Base-by-base conservation (phyloP, 2,797 vertebrate species). In the Poeciliopsis paucimaculata region DNA sequence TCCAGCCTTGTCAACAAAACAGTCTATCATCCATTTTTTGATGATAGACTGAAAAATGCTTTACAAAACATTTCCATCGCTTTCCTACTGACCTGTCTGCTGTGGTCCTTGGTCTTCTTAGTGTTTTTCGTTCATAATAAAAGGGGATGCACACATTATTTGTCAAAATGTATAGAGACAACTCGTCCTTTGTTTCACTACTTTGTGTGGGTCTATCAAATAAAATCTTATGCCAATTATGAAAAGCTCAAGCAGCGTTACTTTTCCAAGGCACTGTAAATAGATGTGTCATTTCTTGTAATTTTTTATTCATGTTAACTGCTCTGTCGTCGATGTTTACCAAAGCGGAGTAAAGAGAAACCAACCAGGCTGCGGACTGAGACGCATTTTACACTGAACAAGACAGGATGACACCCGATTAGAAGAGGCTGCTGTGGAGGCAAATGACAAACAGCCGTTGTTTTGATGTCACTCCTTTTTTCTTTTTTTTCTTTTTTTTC, bases 341-440 rank as follows among this genome's bases (percentile, higher is more conserved):
- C 73, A 72, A 74, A 74, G 72, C 36, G 71, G 75, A 82, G 77
- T 75, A 13, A 41, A 23, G 13, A 77, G 75, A 87, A 86, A 88
- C 73, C 53, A 88, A 82, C 81, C 78, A 72, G 83, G 86, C 26
- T 4, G 41, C 23, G 74, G 81, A 85, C 83, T 76, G 80, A 60
- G 47, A 78, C 2, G 84, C 45, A 71, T 90, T 84, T 91, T 82
- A 81, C 91, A 87, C 85, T 87, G 77, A 86, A 77, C 73, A 20
- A 83, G 84, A 89, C 85, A 79, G 77, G 89, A 87, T 34, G 79
- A 88, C 82, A 34, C 85, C 92, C 87, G 89, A 93, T 90, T 91
- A 93, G 90, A 89, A 3, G 39, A 72, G 79, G 84, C 88, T 78
- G 77, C 82, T 76, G 79, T 57, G 43, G 83, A 78, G 84, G 49